phyloP scores from a whole-genome alignment of 2,113 vertebrate species.

The Cochlearius cochlearius region DNA sequence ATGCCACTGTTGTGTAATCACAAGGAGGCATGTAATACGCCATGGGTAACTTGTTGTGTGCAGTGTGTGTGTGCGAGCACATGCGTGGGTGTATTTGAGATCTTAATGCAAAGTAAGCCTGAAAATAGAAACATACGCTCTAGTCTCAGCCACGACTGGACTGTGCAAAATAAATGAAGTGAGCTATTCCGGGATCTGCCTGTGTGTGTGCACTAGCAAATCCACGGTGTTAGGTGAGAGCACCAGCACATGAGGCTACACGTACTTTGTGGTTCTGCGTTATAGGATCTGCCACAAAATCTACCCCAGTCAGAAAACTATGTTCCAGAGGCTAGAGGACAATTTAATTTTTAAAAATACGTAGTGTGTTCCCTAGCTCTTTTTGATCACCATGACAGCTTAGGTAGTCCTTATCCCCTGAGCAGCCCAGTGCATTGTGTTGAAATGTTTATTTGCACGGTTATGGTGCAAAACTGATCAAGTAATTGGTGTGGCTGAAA shows the following conservation, averaged over 20 bases:
- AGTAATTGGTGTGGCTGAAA: neutral
- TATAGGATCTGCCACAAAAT: neutral
- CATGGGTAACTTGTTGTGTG: neutral
- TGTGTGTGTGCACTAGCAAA: neutral
- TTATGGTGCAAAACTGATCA: neutral
- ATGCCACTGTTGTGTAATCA: fast-evolving
- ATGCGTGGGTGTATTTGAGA: neutral
- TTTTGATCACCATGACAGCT: neutral
- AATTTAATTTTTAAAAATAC: neutral
- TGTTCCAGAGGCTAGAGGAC: neutral
- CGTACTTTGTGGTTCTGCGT: neutral
- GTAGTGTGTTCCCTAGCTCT: neutral
- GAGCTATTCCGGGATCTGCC: neutral
- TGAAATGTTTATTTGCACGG: neutral
- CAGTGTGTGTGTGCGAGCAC: fast-evolving
- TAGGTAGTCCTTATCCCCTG: neutral
- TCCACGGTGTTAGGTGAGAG: neutral
- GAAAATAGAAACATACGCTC: neutral
- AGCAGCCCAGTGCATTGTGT: neutral
- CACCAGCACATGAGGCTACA: neutral
- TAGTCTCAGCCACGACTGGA: neutral
- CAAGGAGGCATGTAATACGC: neutral
- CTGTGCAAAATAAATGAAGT: neutral
- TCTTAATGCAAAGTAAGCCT: neutral
- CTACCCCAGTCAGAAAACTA: neutral